Conservation (phyloP, 2,113 vertebrate species). For the Pithys albifrons region DNA sequence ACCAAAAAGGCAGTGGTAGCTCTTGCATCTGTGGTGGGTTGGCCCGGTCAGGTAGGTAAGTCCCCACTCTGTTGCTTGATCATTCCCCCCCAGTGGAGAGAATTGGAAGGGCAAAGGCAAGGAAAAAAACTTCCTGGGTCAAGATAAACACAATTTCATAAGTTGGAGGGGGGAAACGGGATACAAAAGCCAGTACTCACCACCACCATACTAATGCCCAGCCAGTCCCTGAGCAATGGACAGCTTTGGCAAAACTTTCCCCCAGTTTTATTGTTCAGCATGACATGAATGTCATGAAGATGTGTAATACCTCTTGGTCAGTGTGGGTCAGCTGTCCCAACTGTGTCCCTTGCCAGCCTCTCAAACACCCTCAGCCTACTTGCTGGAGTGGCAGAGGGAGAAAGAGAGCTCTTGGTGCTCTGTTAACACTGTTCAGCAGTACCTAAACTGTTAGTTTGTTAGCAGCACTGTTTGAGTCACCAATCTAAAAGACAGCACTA, state of each 20-base stretch:
- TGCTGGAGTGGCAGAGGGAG: background rate
- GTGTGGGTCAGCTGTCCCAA: background rate
- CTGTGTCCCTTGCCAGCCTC: background rate
- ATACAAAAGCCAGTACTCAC: background rate
- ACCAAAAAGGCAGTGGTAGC: background rate
- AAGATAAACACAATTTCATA: background rate
- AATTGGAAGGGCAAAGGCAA: background rate
- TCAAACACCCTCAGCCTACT: background rate
- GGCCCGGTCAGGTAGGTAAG: background rate
- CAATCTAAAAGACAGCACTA: background rate
- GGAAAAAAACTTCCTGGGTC: background rate
- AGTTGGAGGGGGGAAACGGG: background rate
- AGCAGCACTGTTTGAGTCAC: background rate
- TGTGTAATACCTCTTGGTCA: background rate
- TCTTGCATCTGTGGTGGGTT: background rate
- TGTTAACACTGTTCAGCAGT: background rate
- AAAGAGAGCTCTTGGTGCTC: background rate
- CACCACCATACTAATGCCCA: background rate
- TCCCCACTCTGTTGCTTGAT: accelerated
- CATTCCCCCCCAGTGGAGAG: background rate
- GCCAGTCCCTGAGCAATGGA: background rate
- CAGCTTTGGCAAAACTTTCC: background rate
- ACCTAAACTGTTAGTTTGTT: background rate
- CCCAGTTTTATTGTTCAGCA: background rate
- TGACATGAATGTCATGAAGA: background rate